phyloP scores from a whole-genome alignment of 2,888 invertebrate species.

The Erannis defoliaria region DNA sequence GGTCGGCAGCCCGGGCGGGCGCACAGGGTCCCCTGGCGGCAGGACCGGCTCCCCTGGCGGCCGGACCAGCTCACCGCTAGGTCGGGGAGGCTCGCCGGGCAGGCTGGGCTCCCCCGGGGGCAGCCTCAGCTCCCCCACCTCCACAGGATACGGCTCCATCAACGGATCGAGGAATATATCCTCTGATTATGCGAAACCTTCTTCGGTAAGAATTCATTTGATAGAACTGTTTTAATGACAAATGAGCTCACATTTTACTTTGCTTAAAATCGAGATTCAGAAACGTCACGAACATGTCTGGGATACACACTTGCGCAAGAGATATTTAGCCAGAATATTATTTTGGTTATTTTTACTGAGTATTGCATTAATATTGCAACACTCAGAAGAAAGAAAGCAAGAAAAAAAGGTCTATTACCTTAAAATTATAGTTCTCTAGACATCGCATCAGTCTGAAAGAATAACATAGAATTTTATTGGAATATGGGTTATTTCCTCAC shows the following conservation, averaged over 20 bases:
- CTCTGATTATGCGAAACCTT: constrained; percentile 83
- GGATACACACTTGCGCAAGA: too few species aligned
- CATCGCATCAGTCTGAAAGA: too few species aligned
- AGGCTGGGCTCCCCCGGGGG: constrained; percentile 70
- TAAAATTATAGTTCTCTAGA: too few species aligned
- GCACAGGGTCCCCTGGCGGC: constrained; percentile 84
- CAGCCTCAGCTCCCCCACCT: constrained; percentile 82
- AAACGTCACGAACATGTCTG: too few species aligned
- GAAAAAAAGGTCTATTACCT: too few species aligned
- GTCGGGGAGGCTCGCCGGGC: constrained; percentile 48
- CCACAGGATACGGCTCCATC: constrained; percentile 93
- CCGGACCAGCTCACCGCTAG: constrained; percentile 57
- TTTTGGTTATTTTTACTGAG: too few species aligned
- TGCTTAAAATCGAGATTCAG: not conserved
- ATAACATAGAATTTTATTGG: too few species aligned
- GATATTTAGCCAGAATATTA: too few species aligned
- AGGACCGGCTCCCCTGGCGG: constrained; percentile 46
- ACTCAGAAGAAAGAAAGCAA: too few species aligned
- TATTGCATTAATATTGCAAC: too few species aligned
- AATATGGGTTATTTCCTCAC: too few species aligned
- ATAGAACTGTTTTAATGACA: not conserved
- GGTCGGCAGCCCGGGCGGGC: constrained; percentile 75
- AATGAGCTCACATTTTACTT: not conserved
- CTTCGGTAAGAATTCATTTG: constrained; percentile 85
- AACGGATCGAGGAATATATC: constrained; percentile 88